Evolutionary conservation across 2,888 invertebrate genomes (phyloP).

Genomic region (Antitype chi): DNA sequence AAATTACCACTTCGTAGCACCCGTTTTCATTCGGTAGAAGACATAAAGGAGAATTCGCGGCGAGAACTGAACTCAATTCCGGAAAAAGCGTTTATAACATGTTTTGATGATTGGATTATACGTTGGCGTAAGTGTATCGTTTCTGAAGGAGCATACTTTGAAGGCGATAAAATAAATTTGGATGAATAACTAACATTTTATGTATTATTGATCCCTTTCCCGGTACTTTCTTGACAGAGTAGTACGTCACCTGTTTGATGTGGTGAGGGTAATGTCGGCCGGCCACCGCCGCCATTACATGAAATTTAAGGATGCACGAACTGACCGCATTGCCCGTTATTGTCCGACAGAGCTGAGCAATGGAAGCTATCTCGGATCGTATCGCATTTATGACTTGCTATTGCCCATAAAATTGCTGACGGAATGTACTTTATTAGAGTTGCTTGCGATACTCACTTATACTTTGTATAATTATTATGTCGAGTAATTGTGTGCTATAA

Average conservation of each 20-base stretch:
- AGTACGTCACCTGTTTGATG: constrained; percentile 24
- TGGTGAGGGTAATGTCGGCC: constrained; percentile 11
- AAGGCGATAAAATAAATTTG: too few species aligned
- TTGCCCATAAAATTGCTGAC: constrained; percentile 35
- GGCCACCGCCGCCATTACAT: constrained; percentile 6
- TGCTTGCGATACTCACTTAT: background rate
- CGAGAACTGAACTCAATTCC: too few species aligned
- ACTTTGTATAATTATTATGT: constrained; percentile 8
- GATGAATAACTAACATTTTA: too few species aligned
- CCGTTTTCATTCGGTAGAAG: too few species aligned
- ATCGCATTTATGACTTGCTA: constrained; percentile 48
- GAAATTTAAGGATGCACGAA: constrained; percentile 1
- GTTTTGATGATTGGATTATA: too few species aligned
- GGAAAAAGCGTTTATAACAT: too few species aligned
- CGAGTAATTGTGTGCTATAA: background rate
- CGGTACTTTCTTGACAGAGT: too few species aligned
- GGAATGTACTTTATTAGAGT: constrained; percentile 52
- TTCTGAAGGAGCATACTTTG: too few species aligned
- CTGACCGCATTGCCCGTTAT: constrained; percentile 12
- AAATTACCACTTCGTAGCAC: too few species aligned
- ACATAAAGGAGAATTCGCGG: too few species aligned
- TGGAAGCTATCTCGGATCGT: constrained; percentile 47
- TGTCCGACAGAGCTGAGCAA: constrained; percentile 30
- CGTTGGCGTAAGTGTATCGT: too few species aligned
- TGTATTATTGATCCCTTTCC: too few species aligned